Conservation (phyloP, 2,888 invertebrate genomes). For the Neoaliturus tenellus region DNA sequence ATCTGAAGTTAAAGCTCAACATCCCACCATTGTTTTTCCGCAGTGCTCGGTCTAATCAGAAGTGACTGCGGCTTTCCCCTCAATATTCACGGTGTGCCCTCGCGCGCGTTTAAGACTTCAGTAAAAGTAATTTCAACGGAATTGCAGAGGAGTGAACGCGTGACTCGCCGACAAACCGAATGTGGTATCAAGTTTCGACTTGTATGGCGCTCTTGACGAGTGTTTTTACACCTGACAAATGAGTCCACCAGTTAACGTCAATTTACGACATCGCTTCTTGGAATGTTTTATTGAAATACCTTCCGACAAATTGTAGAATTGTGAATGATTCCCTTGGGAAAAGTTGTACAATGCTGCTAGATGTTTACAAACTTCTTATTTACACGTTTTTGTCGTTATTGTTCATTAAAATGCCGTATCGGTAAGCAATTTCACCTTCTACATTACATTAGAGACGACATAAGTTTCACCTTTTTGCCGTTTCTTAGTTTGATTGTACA, state of each 20-base stretch:
- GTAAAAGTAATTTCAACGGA: slow-evolving; percentile 38
- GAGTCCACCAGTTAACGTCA: background rate
- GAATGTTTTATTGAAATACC: slow-evolving; percentile 22
- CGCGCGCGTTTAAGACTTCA: slow-evolving; percentile 26
- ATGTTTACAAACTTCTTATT: too few relatives aligned
- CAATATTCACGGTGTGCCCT: background rate
- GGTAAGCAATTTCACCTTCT: too few relatives aligned
- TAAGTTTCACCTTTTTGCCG: too few relatives aligned
- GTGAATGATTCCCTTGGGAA: slow-evolving; percentile 18
- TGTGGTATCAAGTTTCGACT: background rate
- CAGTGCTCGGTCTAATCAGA: background rate
- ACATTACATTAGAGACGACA: too few relatives aligned
- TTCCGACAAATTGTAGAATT: background rate
- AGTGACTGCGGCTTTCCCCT: background rate
- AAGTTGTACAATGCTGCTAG: too few relatives aligned
- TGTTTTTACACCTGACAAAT: slow-evolving; percentile 39
- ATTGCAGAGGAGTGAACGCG: slow-evolving; percentile 16
- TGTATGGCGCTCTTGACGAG: slow-evolving; percentile 20
- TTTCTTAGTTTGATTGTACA: too few relatives aligned
- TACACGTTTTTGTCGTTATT: too few relatives aligned
- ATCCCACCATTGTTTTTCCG: background rate
- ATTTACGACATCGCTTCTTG: slow-evolving; percentile 8
- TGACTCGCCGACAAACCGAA: slow-evolving; percentile 21
- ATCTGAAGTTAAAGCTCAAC: background rate
- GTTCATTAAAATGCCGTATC: too few relatives aligned